phyloP scores from a whole-genome alignment of 2,797 vertebrate genomes.

The Rhynchotus rufescens region DNA sequence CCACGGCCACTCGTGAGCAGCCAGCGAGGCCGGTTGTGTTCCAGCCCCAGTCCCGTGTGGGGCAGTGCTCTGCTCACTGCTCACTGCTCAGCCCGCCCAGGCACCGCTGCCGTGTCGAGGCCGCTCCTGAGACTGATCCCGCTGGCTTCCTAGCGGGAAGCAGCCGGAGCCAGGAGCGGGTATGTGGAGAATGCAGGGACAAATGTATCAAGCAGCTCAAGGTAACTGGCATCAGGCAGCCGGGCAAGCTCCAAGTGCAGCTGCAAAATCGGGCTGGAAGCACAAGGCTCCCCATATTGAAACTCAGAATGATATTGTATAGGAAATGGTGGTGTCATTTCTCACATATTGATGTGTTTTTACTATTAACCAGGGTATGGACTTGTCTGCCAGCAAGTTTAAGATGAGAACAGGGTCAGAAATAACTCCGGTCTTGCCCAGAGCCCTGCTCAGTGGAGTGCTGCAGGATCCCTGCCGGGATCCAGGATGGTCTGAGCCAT shows the following conservation, averaged over 20 bases:
- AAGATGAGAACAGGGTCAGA: background rate
- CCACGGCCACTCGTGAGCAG: background rate
- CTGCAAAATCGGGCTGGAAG: background rate
- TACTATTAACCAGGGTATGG: background rate
- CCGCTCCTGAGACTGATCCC: background rate
- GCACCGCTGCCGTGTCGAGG: background rate
- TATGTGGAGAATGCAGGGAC: background rate
- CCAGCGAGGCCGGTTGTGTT: background rate
- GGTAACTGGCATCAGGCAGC: background rate
- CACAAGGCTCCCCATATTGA: background rate
- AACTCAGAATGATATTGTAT: background rate
- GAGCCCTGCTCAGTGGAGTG: fast-evolving
- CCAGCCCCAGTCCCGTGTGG: background rate
- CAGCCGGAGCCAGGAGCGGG: background rate
- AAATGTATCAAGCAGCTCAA: background rate
- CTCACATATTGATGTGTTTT: background rate
- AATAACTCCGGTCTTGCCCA: background rate
- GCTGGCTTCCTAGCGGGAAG: background rate
- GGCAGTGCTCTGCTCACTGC: background rate
- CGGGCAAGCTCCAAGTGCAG: background rate
- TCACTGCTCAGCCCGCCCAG: background rate
- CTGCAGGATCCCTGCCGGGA: background rate
- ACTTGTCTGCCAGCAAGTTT: background rate
- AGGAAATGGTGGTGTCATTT: background rate
- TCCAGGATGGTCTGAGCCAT: background rate